phyloP scores from a whole-genome alignment of 2,113 vertebrate species.

The Regulus satrapa region DNA sequence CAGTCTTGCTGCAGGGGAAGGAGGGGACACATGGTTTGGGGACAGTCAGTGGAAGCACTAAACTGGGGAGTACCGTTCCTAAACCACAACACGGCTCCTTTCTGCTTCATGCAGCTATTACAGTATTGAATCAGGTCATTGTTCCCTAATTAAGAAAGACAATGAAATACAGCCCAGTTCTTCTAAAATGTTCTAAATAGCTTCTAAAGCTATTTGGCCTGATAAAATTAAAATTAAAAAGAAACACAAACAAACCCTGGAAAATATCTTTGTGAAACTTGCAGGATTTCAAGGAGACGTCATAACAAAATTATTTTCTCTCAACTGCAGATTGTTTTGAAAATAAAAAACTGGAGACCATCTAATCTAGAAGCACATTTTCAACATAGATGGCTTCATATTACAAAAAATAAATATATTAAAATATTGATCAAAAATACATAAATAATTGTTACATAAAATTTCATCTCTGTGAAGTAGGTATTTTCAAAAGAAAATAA shows the following conservation, averaged over 20 bases:
- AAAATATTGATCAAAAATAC: background rate
- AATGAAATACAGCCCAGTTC: background rate
- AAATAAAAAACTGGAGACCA: background rate
- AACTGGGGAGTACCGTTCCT: background rate
- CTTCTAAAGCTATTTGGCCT: background rate
- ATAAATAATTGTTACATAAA: background rate
- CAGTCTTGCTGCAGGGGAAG: background rate
- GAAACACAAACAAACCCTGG: background rate
- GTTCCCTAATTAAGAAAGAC: background rate
- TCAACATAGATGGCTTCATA: background rate
- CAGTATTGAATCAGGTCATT: background rate
- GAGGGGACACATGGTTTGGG: background rate
- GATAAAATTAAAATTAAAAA: background rate
- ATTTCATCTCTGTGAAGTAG: background rate
- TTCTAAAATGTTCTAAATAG: no score
- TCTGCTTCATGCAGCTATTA: background rate
- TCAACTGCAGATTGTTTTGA: background rate
- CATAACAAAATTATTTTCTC: background rate
- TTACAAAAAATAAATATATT: background rate
- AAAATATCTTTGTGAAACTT: background rate
- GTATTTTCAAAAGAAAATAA: background rate
- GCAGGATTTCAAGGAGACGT: background rate
- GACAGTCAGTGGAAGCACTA: background rate
- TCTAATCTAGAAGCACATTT: background rate
- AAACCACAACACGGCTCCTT: background rate